phyloP scores from a whole-genome alignment of 2,888 invertebrate genomes.

The Mellilla xanthometata region DNA sequence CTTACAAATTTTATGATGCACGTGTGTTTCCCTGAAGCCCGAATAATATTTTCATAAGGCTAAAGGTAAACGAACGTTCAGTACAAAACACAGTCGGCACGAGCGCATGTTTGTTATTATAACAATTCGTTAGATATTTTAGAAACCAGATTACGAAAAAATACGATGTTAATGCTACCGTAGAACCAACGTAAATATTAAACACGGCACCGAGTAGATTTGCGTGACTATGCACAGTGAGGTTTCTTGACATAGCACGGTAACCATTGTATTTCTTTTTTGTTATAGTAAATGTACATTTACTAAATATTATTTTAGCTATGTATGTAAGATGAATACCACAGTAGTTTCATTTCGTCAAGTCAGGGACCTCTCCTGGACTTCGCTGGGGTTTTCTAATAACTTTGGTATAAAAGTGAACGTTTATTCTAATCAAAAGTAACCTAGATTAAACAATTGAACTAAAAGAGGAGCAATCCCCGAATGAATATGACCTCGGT shows the following conservation, averaged over 20 bases:
- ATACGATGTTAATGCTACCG: conserved; percentile 7
- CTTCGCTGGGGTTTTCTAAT: too few relatives aligned
- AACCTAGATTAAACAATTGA: conserved; percentile 9
- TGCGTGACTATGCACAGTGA: conserved; percentile 9
- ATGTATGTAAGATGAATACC: too few relatives aligned
- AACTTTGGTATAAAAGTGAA: too few relatives aligned
- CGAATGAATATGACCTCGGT: conserved; percentile 29
- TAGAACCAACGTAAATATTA: conserved; percentile 9
- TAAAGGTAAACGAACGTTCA: conserved; percentile 10
- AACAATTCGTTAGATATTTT: conserved; percentile 10
- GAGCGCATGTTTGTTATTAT: conserved; percentile 12
- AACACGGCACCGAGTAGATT: conserved; percentile 16
- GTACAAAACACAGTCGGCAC: conserved; percentile 2
- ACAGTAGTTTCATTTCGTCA: too few relatives aligned
- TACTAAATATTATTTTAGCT: too few relatives aligned
- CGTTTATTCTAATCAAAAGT: too few relatives aligned
- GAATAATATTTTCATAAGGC: conserved; percentile 13
- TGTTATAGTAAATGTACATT: neutral
- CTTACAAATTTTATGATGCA: conserved; percentile 1
- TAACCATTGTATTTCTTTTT: conserved; percentile 4
- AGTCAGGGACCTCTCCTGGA: too few relatives aligned
- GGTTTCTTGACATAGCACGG: conserved; percentile 7
- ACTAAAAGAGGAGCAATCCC: conserved; percentile 15
- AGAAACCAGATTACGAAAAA: conserved; percentile 12
- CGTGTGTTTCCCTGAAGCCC: conserved; percentile 2